A percentile compares a stretch with the other conserved stretches of the same genome.
phyloP scores from a whole-genome alignment of 2,888 invertebrate genomes.

The Agonopterix alstromeriana region DNA sequence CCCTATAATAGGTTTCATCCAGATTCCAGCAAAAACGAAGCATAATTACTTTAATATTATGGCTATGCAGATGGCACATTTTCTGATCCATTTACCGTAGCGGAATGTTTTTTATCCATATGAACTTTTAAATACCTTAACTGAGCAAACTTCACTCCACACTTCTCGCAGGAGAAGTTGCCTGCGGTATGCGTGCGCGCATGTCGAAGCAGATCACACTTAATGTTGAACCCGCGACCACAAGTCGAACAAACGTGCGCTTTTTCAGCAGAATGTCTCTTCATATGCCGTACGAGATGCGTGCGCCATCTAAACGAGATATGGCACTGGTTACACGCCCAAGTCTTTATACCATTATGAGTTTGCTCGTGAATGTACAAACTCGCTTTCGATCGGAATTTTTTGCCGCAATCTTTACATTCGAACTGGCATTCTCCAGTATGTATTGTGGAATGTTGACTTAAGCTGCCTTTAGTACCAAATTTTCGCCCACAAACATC shows the following conservation, averaged over 20 bases:
- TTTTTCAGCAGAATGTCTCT: slow-evolving; percentile 51
- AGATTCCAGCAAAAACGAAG: no score
- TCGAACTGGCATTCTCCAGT: slow-evolving; percentile 49
- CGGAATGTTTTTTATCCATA: slow-evolving; percentile 38
- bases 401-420: slow-evolving; percentile 65
- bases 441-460: slow-evolving; percentile 64
- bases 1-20: neutral
- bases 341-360: slow-evolving; percentile 32
- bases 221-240: slow-evolving; percentile 60
- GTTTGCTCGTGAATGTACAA: slow-evolving; percentile 68
- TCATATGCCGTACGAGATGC: slow-evolving; percentile 55
- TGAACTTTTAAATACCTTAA: slow-evolving; percentile 72
- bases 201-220: slow-evolving; percentile 67
- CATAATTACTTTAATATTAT: neutral
- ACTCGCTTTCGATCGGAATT: slow-evolving; percentile 62
- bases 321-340: slow-evolving; percentile 40
- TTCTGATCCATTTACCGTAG: neutral
- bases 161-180: slow-evolving; percentile 54
- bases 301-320: slow-evolving; percentile 64
- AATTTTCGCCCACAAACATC: slow-evolving; percentile 64
- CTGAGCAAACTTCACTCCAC: slow-evolving; percentile 65
- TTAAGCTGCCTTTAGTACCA: slow-evolving; percentile 54
- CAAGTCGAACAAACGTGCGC: slow-evolving; percentile 61
- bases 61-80: neutral
- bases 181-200: slow-evolving; percentile 59